Percentiles rank a stretch among this genome's conserved stretches.
These are phyloP conservation scores for Lepisosteus oculatus DNA, from an alignment of 2,113 vertebrate genomes.

Conservation along the genomic window DNA sequence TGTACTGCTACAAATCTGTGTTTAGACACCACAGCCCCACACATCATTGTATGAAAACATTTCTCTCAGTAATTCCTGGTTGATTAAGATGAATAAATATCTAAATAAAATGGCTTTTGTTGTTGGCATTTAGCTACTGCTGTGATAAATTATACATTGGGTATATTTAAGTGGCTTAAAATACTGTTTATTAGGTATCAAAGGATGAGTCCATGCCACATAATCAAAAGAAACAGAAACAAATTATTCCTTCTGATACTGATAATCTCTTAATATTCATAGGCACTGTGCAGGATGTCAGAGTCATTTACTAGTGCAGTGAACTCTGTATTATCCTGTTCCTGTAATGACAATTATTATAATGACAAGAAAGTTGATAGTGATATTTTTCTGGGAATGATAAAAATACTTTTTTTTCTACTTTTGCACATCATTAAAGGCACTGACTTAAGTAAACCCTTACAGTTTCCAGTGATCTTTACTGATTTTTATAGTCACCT, in stretches of 20 bases:
- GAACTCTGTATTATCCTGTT: no score
- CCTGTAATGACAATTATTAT: no score
- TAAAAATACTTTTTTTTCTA: no score
- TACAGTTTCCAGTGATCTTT: no score
- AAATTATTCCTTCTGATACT: slow-evolving; percentile 4
- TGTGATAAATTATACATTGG: not conserved
- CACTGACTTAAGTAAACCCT: no score
- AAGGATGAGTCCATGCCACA: slow-evolving; percentile 3
- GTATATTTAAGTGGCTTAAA: slow-evolving; percentile 4
- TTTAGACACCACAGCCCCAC: not conserved
- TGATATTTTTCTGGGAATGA: no score
- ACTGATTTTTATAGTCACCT: no score
- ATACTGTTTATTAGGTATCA: not conserved
- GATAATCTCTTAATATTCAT: not conserved
- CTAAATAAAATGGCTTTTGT: not conserved
- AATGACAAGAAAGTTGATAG: no score
- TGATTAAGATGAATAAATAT: slow-evolving; percentile 13
- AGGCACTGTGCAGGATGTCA: no score
- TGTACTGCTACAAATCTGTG: not conserved
- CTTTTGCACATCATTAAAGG: no score
- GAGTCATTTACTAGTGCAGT: no score
- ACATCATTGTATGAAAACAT: slow-evolving; percentile 8
- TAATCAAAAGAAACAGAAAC: slow-evolving; percentile 14
- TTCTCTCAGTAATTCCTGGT: slow-evolving; percentile 1
- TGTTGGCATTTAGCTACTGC: slow-evolving; percentile 7